phyloP scores from a whole-genome alignment of 2,113 vertebrate species.

The Sinocyclocheilus anshuiensis region DNA sequence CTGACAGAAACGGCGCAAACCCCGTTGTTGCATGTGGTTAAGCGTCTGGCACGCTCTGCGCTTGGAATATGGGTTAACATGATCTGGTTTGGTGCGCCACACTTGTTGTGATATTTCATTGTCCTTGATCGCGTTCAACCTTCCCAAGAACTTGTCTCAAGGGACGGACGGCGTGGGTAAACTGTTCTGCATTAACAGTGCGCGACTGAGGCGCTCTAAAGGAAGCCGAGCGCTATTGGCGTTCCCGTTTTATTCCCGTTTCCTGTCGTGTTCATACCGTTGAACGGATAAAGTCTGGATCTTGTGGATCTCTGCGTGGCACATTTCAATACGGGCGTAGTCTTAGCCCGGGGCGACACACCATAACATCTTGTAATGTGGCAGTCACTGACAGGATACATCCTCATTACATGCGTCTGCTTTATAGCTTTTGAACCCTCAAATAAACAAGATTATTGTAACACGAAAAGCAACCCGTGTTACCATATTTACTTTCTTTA shows the following conservation, averaged over 20 bases:
- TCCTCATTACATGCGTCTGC: slow-evolving; percentile 66
- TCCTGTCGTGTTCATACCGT: neutral
- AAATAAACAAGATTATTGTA: slow-evolving; percentile 47
- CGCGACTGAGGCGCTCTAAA: neutral
- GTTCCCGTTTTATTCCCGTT: neutral
- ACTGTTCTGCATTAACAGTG: neutral
- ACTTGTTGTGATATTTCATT: neutral
- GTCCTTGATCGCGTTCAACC: neutral
- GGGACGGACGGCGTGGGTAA: slow-evolving; percentile 4
- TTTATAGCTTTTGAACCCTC: slow-evolving; percentile 56
- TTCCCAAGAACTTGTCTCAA: neutral
- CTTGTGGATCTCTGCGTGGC: slow-evolving; percentile 29
- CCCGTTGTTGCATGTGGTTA: neutral
- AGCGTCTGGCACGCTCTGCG: neutral
- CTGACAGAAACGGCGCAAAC: neutral
- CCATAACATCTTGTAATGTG: slow-evolving; percentile 72
- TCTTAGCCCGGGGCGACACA: slow-evolving; percentile 59
- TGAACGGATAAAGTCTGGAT: neutral
- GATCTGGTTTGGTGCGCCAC: neutral
- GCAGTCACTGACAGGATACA: slow-evolving; percentile 71
- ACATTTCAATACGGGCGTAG: slow-evolving; percentile 27
- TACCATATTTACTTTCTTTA: neutral
- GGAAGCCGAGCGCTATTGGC: neutral
- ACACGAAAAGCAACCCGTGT: slow-evolving; percentile 1
- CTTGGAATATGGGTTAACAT: neutral